A percentile compares a stretch with the other conserved stretches of the same genome.
phyloP scores from a whole-genome alignment of 2,888 invertebrate genomes.

The Macrosoma leucophasiata region DNA sequence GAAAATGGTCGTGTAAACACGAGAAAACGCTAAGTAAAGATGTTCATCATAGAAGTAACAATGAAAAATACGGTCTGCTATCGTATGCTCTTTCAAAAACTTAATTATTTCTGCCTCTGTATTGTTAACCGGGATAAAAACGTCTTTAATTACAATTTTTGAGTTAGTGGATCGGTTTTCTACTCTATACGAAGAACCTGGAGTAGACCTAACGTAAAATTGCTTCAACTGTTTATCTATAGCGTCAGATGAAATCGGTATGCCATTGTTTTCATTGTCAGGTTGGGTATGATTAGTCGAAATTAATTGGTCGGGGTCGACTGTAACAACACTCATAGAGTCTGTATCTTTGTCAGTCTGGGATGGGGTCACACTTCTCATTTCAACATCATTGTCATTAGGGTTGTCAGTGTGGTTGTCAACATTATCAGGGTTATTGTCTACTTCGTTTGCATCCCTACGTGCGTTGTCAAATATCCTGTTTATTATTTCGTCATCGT shows the following conservation, averaged over 20 bases:
- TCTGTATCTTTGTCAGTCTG: too few relatives aligned
- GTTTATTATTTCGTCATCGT: conserved; percentile 10
- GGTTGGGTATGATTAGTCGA: conserved; percentile 8
- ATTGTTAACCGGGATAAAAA: too few relatives aligned
- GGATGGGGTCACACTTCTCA: conserved; percentile 1
- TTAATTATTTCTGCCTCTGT: too few relatives aligned
- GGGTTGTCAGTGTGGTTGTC: neutral
- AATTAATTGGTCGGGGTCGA: conserved; percentile 3
- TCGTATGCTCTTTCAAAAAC: too few relatives aligned
- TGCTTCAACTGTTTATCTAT: neutral
- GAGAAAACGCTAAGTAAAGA: too few relatives aligned
- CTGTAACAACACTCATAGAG: conserved; percentile 3
- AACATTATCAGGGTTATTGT: conserved; percentile 1
- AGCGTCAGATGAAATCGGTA: too few relatives aligned
- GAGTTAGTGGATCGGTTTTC: too few relatives aligned
- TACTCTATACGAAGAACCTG: too few relatives aligned
- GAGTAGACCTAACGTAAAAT: neutral
- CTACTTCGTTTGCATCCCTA: conserved; percentile 1
- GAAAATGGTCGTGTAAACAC: too few relatives aligned
- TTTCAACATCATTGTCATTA: conserved; percentile 3
- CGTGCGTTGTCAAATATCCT: conserved; percentile 7
- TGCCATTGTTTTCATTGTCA: conserved; percentile 13
- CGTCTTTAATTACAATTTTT: too few relatives aligned
- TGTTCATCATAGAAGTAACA: too few relatives aligned
- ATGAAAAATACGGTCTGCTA: too few relatives aligned